Base-by-base conservation (phyloP, 1,140 invertebrate species). In the Aphelenchoides avenae region DNA sequence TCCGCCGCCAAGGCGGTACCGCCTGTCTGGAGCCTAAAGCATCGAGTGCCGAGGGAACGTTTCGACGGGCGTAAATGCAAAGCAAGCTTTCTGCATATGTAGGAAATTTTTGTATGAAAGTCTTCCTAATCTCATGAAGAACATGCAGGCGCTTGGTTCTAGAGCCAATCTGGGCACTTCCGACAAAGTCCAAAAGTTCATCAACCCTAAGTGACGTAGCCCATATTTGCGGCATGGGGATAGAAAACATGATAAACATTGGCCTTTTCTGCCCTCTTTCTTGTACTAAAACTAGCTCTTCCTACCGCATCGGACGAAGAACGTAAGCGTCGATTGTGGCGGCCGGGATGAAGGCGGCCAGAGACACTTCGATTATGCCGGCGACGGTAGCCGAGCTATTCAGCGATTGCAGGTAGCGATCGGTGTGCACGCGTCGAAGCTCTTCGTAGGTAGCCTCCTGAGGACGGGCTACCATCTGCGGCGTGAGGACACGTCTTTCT, bases 1-100 rank as follows among this genome's bases (percentile, higher is more conserved):
- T 87, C 86, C 0, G 86, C 87, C 67, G 83, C 82, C 64, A 89
- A 72, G 54, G 90, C 83, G 36, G 87, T 86, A 11, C 88, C 89
- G 22, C 87, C 87, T n/a, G 87, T 87, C 76, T 90, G 88, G 68
- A 83, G 85, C 48, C 87, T 85, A 63, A 81, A 79, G 24, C 31
- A n/a, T n/a, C 20, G 11, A 60, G n/a, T n/a, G n/a, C n/a, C n/a
- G n/a, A 31, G 30, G 20, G 26, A 26, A n/a, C n/a, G n/a, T 9
- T 31, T 18, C 29, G 34, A 54, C n/a, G n/a, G 5, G 18, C 20
- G 46, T 22, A 59, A 3, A 18, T 5, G 15, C 9, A 20, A 37
- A 48, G 43, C n/a, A n/a, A n/a, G n/a, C n/a, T n/a, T n/a, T n/a
- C n/a, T n/a, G n/a, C n/a, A n/a, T n/a, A n/a, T n/a, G n/a, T n/a